Evolutionary conservation across 1,140 invertebrate genomes (phyloP).

Genomic region (Pseudomyrmex sp.): DNA sequence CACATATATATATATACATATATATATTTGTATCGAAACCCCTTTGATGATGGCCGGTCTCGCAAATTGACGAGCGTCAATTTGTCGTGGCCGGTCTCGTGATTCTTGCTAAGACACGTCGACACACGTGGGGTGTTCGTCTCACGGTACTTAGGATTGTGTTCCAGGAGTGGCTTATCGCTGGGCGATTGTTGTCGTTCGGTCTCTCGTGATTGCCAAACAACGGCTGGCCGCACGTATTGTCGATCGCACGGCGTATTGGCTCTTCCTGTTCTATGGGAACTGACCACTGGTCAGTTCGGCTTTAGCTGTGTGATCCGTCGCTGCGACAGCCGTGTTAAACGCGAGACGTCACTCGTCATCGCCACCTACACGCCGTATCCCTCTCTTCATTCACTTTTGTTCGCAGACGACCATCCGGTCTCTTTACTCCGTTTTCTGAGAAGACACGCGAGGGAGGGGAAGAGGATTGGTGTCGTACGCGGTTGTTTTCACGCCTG

Average conservation of each 20-base stretch:
- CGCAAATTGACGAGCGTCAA: constrained; percentile 73
- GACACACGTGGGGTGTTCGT: constrained; percentile 54
- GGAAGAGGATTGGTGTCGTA: background rate
- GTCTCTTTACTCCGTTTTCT: background rate
- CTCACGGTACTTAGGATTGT: constrained; percentile 79
- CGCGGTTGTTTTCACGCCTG: constrained; percentile 50
- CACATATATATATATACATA: background rate
- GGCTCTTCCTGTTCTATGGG: constrained; percentile 69
- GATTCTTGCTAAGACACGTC: constrained; percentile 64
- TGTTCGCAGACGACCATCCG: background rate
- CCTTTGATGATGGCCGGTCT: constrained; percentile 57
- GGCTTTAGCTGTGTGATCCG: constrained; percentile 58
- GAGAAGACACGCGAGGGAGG: constrained; percentile 31
- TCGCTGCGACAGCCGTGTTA: constrained; percentile 69
- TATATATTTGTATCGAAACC: constrained; percentile 25
- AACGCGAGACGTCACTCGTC: constrained; percentile 62
- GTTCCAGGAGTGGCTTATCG: constrained; percentile 71
- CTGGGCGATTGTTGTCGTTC: constrained; percentile 63
- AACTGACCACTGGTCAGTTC: constrained; percentile 78
- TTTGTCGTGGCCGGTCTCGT: constrained; percentile 70
- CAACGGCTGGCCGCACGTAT: constrained; percentile 57
- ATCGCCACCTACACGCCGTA: background rate
- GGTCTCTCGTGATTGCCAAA: constrained; percentile 62
- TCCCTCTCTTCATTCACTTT: constrained; percentile 34
- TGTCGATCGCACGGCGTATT: constrained; percentile 44